Base-by-base conservation (phyloP, 1,140 invertebrate genomes). In the Drosophila miranda region DNA sequence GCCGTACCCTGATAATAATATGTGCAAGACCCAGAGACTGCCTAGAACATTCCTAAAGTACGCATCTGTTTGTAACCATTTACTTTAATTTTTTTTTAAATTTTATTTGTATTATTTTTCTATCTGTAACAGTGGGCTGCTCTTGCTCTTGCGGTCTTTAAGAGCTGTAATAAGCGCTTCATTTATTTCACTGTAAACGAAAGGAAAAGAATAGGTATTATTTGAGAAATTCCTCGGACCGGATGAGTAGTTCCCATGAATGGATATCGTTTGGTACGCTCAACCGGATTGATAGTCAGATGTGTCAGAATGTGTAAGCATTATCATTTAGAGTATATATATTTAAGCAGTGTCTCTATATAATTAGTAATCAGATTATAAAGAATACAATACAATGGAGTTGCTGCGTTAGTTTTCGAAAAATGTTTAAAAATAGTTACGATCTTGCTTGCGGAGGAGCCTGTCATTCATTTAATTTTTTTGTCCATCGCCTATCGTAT, bases 361-460 rank as follows among this genome's bases (percentile, higher is more conserved):
- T 63, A 68, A 77, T 77, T 81, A 81, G 73, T 81, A 75, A 80
- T 71, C 62, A 52, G 60, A 68, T 78, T 80, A 58, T 44, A 73
- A 68, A 52, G 28, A 72, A 78, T 73, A 69, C 72, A 58, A 52
- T 78, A 68, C 54, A 81, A 81, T 63, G 68, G 49, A 72, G 54
- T 66, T 61, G 46, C 70, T 78, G 75, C 60, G 63, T 79, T 69
- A 80, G 46, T 68, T 77, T 72, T 81, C 41, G 57, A 69, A 63
- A 75, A 58, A 45, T 75, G 54, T 75, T 67, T 76, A 43, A 68
- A 68, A 68, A 67, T 67, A 68, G 61, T 55, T 67, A 46, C 28
- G 64, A 44, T 50, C 60, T 54, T 30, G 23, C 30, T 19, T 26
- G 44, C 28, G 28, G 8, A 8, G 28, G 8, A 30, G 8, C 30